Percentiles rank a stretch among this genome's conserved stretches.
These are phyloP conservation scores for Lepidocyrtoides sp. DNA, from an alignment of 2,888 invertebrate species.

Conservation along the genomic window DNA sequence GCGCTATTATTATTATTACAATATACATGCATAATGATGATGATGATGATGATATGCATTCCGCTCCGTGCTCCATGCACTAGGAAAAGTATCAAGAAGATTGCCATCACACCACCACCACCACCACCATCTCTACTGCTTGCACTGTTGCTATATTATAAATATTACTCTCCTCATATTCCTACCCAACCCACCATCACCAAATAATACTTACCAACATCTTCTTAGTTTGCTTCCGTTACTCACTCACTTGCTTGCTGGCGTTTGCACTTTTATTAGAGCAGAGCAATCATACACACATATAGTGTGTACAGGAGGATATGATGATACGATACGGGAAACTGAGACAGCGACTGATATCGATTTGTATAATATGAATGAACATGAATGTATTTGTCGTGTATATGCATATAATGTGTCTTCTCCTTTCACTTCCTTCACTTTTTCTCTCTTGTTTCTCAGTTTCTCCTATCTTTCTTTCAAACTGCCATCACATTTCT, in stretches of 20 bases:
- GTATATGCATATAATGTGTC: slow-evolving; percentile 20
- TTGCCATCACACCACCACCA: slow-evolving; percentile 10
- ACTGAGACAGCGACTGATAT: slow-evolving; percentile 17
- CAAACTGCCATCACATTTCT: slow-evolving; percentile 47
- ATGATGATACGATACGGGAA: not conserved
- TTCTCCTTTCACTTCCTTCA: not conserved
- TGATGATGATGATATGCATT: slow-evolving; percentile 37
- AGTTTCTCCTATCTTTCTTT: slow-evolving; percentile 23
- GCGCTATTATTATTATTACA: not conserved
- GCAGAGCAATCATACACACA: slow-evolving; percentile 61
- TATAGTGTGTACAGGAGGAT: not conserved
- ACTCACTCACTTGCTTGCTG: slow-evolving; percentile 34
- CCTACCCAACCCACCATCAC: not conserved
- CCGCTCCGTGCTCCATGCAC: slow-evolving; percentile 7
- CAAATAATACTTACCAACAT: not conserved
- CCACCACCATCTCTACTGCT: no score
- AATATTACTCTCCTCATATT: not conserved
- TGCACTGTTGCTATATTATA: slow-evolving; percentile 2
- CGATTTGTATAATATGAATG: slow-evolving; percentile 56
- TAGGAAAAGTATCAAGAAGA: slow-evolving; percentile 57
- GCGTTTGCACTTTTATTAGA: slow-evolving; percentile 51
- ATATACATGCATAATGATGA: slow-evolving; percentile 22
- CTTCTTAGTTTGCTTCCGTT: slow-evolving; percentile 20
- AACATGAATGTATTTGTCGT: slow-evolving; percentile 6
- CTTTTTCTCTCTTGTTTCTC: not conserved